Evolutionary conservation across 2,113 vertebrate species (phyloP).

Genomic region (Seriola aureovittata): DNA sequence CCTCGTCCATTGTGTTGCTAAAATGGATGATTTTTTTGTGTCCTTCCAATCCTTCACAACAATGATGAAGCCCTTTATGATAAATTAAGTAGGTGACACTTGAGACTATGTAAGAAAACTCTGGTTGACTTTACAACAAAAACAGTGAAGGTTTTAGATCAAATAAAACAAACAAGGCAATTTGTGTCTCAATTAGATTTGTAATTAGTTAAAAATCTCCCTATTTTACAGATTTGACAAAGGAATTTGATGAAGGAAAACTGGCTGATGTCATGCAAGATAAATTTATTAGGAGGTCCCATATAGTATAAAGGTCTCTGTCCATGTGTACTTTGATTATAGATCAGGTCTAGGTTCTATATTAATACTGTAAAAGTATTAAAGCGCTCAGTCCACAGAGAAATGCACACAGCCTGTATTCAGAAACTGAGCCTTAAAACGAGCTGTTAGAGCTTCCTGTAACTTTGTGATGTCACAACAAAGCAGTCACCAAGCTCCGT

Average conservation of each 20-base stretch:
- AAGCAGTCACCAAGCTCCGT: too few species aligned
- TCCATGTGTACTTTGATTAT: too few species aligned
- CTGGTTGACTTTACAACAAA: neutral
- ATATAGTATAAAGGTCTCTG: too few species aligned
- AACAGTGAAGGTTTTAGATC: neutral
- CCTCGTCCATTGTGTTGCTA: conserved; percentile 32
- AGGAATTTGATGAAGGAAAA: neutral
- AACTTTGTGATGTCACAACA: too few species aligned
- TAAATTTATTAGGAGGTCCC: conserved; percentile 10
- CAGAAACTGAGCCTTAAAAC: too few species aligned
- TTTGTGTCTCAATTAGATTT: neutral
- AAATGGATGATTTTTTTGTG: conserved; percentile 1
- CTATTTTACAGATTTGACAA: too few species aligned
- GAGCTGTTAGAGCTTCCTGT: too few species aligned
- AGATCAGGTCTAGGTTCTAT: too few species aligned
- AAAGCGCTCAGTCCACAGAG: too few species aligned
- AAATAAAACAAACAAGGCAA: neutral
- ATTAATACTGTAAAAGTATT: too few species aligned
- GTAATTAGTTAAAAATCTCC: neutral
- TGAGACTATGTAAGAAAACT: neutral
- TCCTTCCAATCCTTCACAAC: conserved; percentile 23
- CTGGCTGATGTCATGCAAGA: neutral
- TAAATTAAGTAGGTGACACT: conserved; percentile 23
- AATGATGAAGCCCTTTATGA: conserved; percentile 10
- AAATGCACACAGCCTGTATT: too few species aligned